These are phyloP conservation scores for Rhinogobio ventralis DNA, from an alignment of 2,797 vertebrate genomes.

Conservation along the genomic window DNA sequence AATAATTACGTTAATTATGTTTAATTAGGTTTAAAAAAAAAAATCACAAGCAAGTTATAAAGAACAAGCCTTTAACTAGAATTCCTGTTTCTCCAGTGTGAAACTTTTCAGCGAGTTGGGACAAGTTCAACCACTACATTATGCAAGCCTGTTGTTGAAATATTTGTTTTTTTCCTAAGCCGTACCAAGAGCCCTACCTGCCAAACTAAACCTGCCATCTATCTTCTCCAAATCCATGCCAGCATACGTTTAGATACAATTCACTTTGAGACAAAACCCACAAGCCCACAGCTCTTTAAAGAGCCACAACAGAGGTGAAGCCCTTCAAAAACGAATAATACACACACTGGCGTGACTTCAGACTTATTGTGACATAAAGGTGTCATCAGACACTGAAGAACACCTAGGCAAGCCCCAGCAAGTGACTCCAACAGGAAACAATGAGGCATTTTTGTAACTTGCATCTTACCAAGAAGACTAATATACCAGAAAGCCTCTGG, in stretches of 20 bases:
- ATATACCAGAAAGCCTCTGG: not conserved
- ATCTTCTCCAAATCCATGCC: slow-evolving; percentile 35
- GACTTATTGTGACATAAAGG: slow-evolving; percentile 66
- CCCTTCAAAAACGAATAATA: slow-evolving; percentile 54
- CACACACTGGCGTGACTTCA: slow-evolving; percentile 52
- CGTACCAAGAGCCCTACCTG: slow-evolving; percentile 68
- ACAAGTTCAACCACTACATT: slow-evolving; percentile 70
- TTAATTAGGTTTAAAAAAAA: not conserved
- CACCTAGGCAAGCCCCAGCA: slow-evolving; percentile 72
- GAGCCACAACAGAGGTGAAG: slow-evolving; percentile 32
- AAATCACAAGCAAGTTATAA: slow-evolving; percentile 1
- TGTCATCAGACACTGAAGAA: slow-evolving; percentile 64
- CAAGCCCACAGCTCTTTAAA: slow-evolving; percentile 41
- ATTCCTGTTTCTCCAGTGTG: slow-evolving; percentile 48
- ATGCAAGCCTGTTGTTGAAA: slow-evolving; percentile 69
- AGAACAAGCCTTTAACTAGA: slow-evolving; percentile 32
- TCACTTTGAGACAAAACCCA: slow-evolving; percentile 43
- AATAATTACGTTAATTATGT: not conserved
- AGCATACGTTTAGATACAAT: slow-evolving; percentile 29
- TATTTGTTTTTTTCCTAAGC: slow-evolving; percentile 67
- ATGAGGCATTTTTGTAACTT: slow-evolving; percentile 64
- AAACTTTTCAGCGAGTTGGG: slow-evolving; percentile 69
- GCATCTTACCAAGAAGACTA: slow-evolving; percentile 23
- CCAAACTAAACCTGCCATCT: slow-evolving; percentile 48
- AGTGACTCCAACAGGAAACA: slow-evolving; percentile 68